Evolutionary conservation across 2,797 vertebrate genomes (phyloP), one percentile per base, ranked within the genome.

Genomic region (Iguana delicatissima): DNA sequence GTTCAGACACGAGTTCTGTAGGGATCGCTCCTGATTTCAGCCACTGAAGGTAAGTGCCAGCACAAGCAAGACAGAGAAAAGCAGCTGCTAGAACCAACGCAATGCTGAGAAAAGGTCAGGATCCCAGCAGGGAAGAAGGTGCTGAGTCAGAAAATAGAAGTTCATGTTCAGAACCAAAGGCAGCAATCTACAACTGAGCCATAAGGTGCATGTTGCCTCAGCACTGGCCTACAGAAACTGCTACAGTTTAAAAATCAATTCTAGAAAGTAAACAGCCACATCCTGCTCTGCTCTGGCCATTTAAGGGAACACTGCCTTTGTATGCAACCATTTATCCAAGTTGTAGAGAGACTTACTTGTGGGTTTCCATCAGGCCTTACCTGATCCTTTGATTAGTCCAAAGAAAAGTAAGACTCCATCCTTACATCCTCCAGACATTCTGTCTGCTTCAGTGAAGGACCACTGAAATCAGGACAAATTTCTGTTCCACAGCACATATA

Each of bases 401-500:
- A 52, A 86, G 50, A 1, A 86, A 20, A 69, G 22, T 38, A 16
- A 20, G 55, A 89, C 82, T 82, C 35, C 5, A 18, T 35, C 59
- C 42, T 55, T 46, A 6, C 46, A 12, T n/a, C 57, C 10, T 38
- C 46, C 24, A 74, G 8, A 52, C 76, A 74, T 32, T 26, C 29
- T 52, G 6, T 42, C 6, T 86, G 32, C 62, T 83, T 20, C 87
- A 91, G 86, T 64, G 32, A 5, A 85, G 46, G 84, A 10, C 80
- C 32, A 80, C 18, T 82, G n/a, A 85, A 86, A 91, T 69, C 42
- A 55, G 20, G 50, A n/a, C 50, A 77, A 29, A 86, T 76, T 86
- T 64, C 4, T 77, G 6, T 89, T 93, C 80, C 90, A 88, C 13
- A 26, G 38, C 85, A 42, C 76, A 77, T 89, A 77, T 64, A 89